phyloP scores from a whole-genome alignment of 2,113 vertebrate genomes.

The Psammodynastes pulverulentus region DNA sequence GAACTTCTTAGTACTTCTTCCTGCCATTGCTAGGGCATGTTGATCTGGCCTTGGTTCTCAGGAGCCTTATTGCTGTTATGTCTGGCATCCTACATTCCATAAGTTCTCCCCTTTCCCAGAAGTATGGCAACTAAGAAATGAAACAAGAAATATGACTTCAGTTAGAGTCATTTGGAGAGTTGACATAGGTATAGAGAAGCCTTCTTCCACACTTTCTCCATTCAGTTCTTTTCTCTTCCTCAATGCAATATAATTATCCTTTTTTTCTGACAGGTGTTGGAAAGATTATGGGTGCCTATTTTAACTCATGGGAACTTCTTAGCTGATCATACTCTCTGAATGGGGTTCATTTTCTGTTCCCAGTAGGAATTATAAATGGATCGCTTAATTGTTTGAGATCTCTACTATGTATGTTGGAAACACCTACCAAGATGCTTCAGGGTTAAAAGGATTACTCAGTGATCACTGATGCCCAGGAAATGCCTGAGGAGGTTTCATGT shows the following conservation, averaged over 20 bases:
- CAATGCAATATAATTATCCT: not conserved
- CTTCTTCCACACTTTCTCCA: not conserved
- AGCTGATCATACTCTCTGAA: not conserved
- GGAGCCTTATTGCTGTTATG: too few species aligned
- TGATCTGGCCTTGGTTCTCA: too few species aligned
- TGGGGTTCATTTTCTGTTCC: not conserved
- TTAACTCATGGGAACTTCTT: not conserved
- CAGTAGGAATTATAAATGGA: not conserved
- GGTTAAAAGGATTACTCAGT: not conserved
- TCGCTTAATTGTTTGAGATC: not conserved
- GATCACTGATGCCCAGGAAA: not conserved
- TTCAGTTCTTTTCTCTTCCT: not conserved
- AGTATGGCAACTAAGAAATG: too few species aligned
- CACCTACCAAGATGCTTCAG: not conserved
- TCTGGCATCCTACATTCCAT: too few species aligned
- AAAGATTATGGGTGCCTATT: not conserved
- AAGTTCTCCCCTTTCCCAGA: too few species aligned
- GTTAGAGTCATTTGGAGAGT: too few species aligned
- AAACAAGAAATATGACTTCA: too few species aligned
- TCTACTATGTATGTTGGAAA: not conserved
- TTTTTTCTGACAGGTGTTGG: constrained; percentile 7
- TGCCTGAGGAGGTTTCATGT: not conserved
- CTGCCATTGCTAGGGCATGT: too few species aligned
- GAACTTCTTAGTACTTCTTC: too few species aligned
- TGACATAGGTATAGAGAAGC: not conserved